Base-by-base conservation (phyloP, 2,888 invertebrate species). In the Lucinisca nassula region DNA sequence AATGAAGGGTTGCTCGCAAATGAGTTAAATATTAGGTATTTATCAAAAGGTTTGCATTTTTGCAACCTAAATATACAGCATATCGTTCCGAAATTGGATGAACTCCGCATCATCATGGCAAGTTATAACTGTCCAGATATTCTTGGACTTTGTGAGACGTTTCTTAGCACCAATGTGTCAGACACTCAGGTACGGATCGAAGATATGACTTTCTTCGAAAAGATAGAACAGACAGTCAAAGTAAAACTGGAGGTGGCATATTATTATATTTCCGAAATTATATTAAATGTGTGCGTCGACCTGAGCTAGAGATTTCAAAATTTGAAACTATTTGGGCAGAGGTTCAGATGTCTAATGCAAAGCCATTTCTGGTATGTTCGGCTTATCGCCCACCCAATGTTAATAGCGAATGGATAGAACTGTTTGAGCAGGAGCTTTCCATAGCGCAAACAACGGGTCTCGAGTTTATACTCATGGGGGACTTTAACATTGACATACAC, bases 261-360 rank as follows among this genome's bases (percentile, higher is more conserved):
- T 6, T 78, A 21, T 37, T 78, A 4, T 78, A 78, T 78, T 40
- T 61, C 21, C 24, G 61, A 35, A 38, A 61, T 30, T 67, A 38
- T 32, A 10, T 78, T 2, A 67, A 78, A 27, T 37, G 55, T 30
- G 67, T 24, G 21, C 10, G 78, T 14, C 10, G 40, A 67, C 37
- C n/a, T 24, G 78, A 78, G n/a, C 6, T 67, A 8, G 78, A 78
- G 40, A 67, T 38, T 17, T 61, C 61, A 10, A 37, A 78, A 12
- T 37, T 78, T 21, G 78, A 78, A 67, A 61, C 61, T 2, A 17
- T 78, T 38, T 78, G 78, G 78, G 45, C 32, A 14, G 78, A 78
- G 67, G n/a, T 78, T 8, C 8, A 38, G 4, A n/a, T 78, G 10
- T 38, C 40, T 3, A 61, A 78, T 38, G 10, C 61, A 10, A 78